Evolutionary conservation across 2,113 vertebrate genomes (phyloP).

Genomic region (Grallaria varia): DNA sequence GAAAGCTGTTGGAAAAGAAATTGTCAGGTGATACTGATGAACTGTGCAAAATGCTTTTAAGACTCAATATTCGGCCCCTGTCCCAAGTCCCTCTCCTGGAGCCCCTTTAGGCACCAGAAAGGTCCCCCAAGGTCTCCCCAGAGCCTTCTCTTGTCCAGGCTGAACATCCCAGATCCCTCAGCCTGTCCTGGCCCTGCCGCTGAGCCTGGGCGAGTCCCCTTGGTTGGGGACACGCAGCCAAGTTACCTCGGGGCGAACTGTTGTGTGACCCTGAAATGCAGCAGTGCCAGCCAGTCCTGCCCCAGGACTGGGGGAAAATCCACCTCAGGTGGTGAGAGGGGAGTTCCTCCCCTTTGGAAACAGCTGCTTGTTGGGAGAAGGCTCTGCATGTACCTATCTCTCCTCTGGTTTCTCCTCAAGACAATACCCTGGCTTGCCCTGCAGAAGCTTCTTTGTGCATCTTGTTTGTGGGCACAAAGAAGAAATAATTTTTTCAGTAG

Average conservation of each 20-base stretch:
- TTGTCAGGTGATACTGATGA: background rate
- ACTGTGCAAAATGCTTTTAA: no score
- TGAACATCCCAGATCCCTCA: background rate
- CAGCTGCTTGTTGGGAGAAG: background rate
- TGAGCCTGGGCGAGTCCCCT: background rate
- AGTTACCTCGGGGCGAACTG: background rate
- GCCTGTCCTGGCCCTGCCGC: background rate
- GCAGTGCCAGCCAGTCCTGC: no score
- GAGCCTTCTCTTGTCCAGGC: background rate
- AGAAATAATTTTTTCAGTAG: background rate
- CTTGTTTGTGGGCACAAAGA: background rate
- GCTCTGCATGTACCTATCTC: background rate
- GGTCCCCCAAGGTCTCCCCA: background rate
- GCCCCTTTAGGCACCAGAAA: fast-evolving
- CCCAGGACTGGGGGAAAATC: background rate
- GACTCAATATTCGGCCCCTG: no score
- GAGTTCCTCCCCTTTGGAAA: background rate
- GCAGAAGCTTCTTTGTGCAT: background rate
- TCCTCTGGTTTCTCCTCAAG: background rate
- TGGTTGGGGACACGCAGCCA: background rate
- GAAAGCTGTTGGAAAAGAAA: background rate
- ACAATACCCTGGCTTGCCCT: background rate
- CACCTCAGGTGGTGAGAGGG: background rate
- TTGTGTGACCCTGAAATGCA: background rate
- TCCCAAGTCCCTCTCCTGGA: background rate